Conservation (phyloP, 2,888 invertebrate species). For the Phyllotreta cruciferae region DNA sequence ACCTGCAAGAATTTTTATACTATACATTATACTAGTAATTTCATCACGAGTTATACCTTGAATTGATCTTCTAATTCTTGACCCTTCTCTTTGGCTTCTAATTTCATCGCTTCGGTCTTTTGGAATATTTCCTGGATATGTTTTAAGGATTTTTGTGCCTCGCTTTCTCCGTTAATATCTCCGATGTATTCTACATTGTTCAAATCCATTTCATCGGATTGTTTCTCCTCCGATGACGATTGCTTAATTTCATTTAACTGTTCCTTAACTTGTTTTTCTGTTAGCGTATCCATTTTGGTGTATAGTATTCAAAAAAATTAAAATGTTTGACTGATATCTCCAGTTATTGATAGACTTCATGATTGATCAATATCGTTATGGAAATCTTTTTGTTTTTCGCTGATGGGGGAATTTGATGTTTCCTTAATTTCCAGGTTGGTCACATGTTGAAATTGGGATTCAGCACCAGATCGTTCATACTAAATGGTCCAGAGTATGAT, state of each 20-base stretch:
- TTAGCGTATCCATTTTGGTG: slow-evolving; percentile 40
- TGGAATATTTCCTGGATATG: slow-evolving; percentile 46
- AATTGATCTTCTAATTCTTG: slow-evolving; percentile 52
- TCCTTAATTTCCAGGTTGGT: slow-evolving; percentile 71
- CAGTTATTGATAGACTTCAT: slow-evolving; percentile 23
- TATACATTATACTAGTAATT: neutral
- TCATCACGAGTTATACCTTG: slow-evolving; percentile 21
- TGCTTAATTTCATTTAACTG: slow-evolving; percentile 39
- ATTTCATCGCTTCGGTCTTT: slow-evolving; percentile 53
- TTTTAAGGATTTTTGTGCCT: slow-evolving; percentile 37
- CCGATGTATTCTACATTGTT: neutral
- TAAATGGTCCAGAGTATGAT: slow-evolving; percentile 87
- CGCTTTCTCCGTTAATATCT: slow-evolving; percentile 23
- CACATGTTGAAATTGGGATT: slow-evolving; percentile 93
- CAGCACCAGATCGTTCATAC: slow-evolving; percentile 81
- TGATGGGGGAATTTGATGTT: slow-evolving; percentile 23
- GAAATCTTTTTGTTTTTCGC: slow-evolving; percentile 3
- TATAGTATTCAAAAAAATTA: slow-evolving; percentile 14
- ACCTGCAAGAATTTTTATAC: neutral
- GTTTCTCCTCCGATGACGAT: slow-evolving; percentile 31
- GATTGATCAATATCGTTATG: slow-evolving; percentile 40
- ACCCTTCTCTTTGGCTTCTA: slow-evolving; percentile 49
- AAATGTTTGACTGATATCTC: slow-evolving; percentile 1
- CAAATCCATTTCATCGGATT: slow-evolving; percentile 1
- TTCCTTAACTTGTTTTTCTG: slow-evolving; percentile 42